These are phyloP conservation scores for human DNA, from an alignment of 2,113 vertebrate genomes.

Conservation along the genomic window GRCh38 chr6:23676501-23677000, in stretches of 20 bases:
- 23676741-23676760: not conserved
- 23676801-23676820: not conserved
- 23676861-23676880: no score
- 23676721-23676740: not conserved
- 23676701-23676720: not conserved
- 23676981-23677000: no score
- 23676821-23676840: not conserved
- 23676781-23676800: not conserved
- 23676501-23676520: constrained; percentile 67
- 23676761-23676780: not conserved
- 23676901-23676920: no score
- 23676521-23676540: not conserved
- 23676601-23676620: constrained; percentile 1
- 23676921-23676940: no score
- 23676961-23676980: no score
- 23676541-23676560: constrained; percentile 38
- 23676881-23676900: no score
- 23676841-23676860: not conserved
- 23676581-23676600: constrained; percentile 33
- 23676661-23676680: not conserved
- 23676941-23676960: no score
- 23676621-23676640: constrained; percentile 50
- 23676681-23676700: not conserved
- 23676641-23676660: constrained; percentile 14
- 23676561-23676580: constrained; percentile 48